Base-by-base conservation (phyloP, 2,888 invertebrate genomes). In the Carabus problematicus region DNA sequence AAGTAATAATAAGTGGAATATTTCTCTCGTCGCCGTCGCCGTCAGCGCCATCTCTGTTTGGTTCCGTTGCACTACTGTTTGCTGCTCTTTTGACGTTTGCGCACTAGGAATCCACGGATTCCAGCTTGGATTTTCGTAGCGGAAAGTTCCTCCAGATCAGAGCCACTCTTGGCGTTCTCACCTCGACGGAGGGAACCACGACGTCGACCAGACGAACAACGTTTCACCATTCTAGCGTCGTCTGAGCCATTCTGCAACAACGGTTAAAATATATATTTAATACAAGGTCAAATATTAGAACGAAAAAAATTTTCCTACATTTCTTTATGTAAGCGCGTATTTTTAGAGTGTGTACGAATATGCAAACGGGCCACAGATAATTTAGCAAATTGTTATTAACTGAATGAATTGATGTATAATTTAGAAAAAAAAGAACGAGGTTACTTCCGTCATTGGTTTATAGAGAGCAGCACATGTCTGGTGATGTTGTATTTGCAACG, bases 41-140 rank as follows among this genome's bases (percentile, higher is more conserved):
- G 19, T 52, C 3, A 18, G 52, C 19, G 16, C 12, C 52, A 52
- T 16, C 8, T 39, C n/a, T 56, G 45, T 45, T 45, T 6, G n/a
- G 11, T 45, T 18, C 6, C 18, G 52, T 52, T 16, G 16, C 52
- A 16, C 19, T 18, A 18, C 19, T 18, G 52, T 12, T 19, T 14
- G 45, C 75, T 73, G 70, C 81, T 82, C 73, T 83, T 82, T 69
- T 84, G 84, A 63, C 83, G 78, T 75, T 84, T 83, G 56, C 86
- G 79, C 8, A 85, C 85, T 39, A 86, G 78, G 74, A 84, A 86
- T 4, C 86, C 86, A 9, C 86, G 80, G 4, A 86, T 79, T 0
- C 85, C 84, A 0, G 86, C 86, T 76, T 86, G 86, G 66, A 86
- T 86, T 76, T 85, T 86, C 1, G 85, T 85, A 1, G 86, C 86